Conservation (phyloP, 2,113 vertebrate species). For the Puffinus mauretanicus region DNA sequence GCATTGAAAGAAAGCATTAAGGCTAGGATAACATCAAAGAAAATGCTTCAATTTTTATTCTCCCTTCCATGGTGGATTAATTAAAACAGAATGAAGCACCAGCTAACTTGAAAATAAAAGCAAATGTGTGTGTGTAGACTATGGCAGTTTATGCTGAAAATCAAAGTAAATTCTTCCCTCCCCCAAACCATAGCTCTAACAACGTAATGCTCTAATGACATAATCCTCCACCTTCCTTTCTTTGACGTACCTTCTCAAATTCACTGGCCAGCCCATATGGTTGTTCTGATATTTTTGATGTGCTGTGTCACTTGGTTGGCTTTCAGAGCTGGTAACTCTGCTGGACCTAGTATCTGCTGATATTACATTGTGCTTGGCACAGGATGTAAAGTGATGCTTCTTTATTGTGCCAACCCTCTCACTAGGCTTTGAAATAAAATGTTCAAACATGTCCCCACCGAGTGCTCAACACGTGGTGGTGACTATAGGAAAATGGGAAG, state of each 20-base stretch:
- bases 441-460: slow-evolving; percentile 47
- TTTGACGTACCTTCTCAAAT: slow-evolving; percentile 28
- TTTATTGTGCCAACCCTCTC: slow-evolving; percentile 51
- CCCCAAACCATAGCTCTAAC: not conserved
- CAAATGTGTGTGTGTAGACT: not conserved
- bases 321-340: slow-evolving; percentile 47
- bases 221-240: slow-evolving; percentile 3
- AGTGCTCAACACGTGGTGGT: slow-evolving; percentile 22
- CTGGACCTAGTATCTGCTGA: slow-evolving; percentile 36
- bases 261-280: slow-evolving; percentile 2
- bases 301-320: slow-evolving; percentile 18
- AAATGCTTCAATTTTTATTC: not conserved
- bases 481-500: slow-evolving; percentile 58
- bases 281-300: slow-evolving; percentile 36
- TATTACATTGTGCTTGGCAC: slow-evolving; percentile 40
- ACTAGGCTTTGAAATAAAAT: slow-evolving; percentile 62
- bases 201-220: not conserved
- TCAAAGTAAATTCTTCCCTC: not conserved
- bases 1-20: slow-evolving; percentile 21
- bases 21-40: slow-evolving; percentile 26
- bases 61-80: slow-evolving; percentile 1
- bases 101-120: slow-evolving; percentile 32
- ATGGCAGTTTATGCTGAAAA: not conserved
- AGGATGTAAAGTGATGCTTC: slow-evolving; percentile 13
- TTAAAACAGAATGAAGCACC: slow-evolving; percentile 5